A percentile compares a stretch with the other conserved stretches of the same genome.
Conservation (phyloP, 2,888 invertebrate genomes). For the Drymonia ruficornis region DNA sequence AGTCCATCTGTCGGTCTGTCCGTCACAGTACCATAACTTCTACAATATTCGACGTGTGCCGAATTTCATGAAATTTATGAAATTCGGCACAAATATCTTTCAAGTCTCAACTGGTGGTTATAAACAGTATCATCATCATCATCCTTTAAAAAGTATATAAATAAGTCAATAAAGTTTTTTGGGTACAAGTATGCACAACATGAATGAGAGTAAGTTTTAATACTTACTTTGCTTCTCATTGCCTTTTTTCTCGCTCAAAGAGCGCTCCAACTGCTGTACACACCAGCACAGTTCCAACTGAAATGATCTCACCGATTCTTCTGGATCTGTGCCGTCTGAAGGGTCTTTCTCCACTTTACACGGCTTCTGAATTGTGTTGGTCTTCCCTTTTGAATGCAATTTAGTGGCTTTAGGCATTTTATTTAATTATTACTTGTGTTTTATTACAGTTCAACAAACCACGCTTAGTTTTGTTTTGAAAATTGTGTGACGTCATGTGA, state of each 20-base stretch:
- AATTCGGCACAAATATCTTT: too few species aligned
- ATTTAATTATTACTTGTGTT: slow-evolving; percentile 4
- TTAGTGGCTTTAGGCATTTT: slow-evolving; percentile 75
- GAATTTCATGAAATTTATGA: too few species aligned
- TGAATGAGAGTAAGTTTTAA: not conserved
- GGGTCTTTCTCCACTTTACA: slow-evolving; percentile 60
- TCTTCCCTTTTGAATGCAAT: slow-evolving; percentile 72
- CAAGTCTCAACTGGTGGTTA: too few species aligned
- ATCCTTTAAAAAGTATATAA: too few species aligned
- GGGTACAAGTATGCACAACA: not conserved
- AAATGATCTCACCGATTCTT: slow-evolving; percentile 87
- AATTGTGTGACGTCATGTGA: slow-evolving; percentile 21
- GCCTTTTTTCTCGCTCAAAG: slow-evolving; percentile 85
- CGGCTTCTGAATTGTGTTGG: slow-evolving; percentile 68
- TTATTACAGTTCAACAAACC: slow-evolving; percentile 16
- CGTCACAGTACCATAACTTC: too few species aligned
- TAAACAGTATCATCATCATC: too few species aligned
- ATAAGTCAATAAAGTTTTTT: not conserved
- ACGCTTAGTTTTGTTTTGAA: slow-evolving; percentile 51
- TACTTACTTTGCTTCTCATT: slow-evolving; percentile 84
- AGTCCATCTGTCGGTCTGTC: too few species aligned
- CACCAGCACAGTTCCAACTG: slow-evolving; percentile 93
- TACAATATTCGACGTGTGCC: too few species aligned
- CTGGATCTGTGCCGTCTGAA: slow-evolving; percentile 55
- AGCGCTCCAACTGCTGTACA: slow-evolving; percentile 88